Percentiles rank a stretch among this genome's conserved stretches.
phyloP scores from a whole-genome alignment of 2,797 vertebrate species.

The Hyperoplus immaculatus region DNA sequence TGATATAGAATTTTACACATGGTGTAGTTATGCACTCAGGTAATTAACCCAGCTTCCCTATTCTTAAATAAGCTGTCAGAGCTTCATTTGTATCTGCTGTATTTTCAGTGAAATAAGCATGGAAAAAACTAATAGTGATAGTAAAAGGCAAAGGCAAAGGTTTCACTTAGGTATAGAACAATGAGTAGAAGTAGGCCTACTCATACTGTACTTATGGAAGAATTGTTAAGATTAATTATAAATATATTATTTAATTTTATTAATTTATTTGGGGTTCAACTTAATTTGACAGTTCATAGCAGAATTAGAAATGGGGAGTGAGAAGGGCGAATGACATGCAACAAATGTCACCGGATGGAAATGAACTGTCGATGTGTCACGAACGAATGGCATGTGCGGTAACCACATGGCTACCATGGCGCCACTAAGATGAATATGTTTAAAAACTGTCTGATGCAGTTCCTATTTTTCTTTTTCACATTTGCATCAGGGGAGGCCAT shows the following conservation, averaged over 20 bases:
- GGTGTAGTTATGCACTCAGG: not conserved
- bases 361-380: too few relatives aligned
- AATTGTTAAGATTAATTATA: not conserved
- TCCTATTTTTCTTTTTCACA: slow-evolving; percentile 3
- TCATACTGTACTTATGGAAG: too few relatives aligned
- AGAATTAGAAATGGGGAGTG: too few relatives aligned
- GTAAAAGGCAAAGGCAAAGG: not conserved
- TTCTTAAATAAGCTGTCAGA: not conserved
- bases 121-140: not conserved
- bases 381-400: too few relatives aligned
- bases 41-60: not conserved
- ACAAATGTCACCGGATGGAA: too few relatives aligned
- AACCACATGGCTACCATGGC: too few relatives aligned
- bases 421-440: not conserved
- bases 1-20: not conserved
- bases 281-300: too few relatives aligned
- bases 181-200: not conserved
- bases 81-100: not conserved
- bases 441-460: slow-evolving; percentile 1
- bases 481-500: slow-evolving; percentile 5
- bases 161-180: not conserved
- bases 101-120: not conserved
- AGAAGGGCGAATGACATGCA: too few relatives aligned
- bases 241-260: too few relatives aligned
- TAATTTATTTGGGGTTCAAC: too few relatives aligned